phyloP scores from a whole-genome alignment of 2,888 invertebrate genomes.

The Siphonodentalium dalli region DNA sequence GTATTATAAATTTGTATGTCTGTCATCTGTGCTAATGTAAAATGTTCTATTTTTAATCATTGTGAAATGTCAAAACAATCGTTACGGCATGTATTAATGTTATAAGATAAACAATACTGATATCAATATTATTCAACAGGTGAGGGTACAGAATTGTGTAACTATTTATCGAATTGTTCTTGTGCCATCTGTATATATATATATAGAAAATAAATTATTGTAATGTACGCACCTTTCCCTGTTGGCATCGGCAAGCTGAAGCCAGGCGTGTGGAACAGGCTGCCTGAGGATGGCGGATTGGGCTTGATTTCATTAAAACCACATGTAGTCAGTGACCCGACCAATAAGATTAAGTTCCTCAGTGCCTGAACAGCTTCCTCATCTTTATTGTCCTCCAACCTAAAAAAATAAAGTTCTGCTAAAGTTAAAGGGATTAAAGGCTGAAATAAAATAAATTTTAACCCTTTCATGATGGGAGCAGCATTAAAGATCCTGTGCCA shows the following conservation, averaged over 20 bases:
- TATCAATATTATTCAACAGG: neutral
- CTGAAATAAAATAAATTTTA: too few species aligned
- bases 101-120: neutral
- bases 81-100: too few species aligned
- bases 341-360: conserved; percentile 89
- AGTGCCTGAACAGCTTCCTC: conserved; percentile 82
- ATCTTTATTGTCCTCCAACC: conserved; percentile 81
- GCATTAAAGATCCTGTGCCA: too few species aligned
- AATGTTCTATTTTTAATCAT: too few species aligned
- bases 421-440: too few species aligned
- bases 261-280: conserved; percentile 91
- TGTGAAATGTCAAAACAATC: too few species aligned
- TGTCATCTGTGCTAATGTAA: too few species aligned
- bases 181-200: too few species aligned
- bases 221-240: conserved; percentile 77
- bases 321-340: conserved; percentile 92
- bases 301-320: conserved; percentile 81
- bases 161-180: too few species aligned
- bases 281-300: conserved; percentile 77
- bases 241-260: conserved; percentile 91
- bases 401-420: conserved; percentile 52
- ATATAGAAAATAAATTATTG: neutral
- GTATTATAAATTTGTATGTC: too few species aligned
- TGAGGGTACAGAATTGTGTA: neutral
- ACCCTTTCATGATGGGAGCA: too few species aligned